Percentiles rank a stretch among this genome's conserved stretches.
Evolutionary conservation across 2,797 vertebrate genomes (phyloP).

Genomic region (Chrysocyon brachyurus): DNA sequence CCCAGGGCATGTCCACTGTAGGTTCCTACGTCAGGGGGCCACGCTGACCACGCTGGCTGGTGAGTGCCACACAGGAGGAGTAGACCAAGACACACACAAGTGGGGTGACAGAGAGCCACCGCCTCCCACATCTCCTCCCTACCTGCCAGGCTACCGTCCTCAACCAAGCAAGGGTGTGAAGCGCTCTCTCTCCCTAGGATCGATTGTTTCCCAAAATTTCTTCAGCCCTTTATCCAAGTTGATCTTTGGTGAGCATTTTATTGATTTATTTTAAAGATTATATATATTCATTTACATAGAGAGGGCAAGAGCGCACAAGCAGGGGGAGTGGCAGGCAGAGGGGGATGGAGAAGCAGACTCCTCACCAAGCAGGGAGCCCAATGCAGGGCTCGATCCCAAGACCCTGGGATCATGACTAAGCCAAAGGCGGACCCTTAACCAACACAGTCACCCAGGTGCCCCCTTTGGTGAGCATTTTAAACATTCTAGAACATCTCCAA

Average conservation of each 20-base stretch:
- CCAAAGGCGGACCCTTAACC: too few species aligned
- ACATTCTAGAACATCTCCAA: neutral
- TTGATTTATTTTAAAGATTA: too few species aligned
- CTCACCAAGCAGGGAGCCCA: too few species aligned
- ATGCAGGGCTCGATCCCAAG: too few species aligned
- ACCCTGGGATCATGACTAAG: too few species aligned
- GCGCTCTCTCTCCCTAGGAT: neutral
- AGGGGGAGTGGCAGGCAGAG: too few species aligned
- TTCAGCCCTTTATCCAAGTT: neutral
- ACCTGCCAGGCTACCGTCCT: neutral
- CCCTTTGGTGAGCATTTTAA: neutral
- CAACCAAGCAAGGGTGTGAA: neutral
- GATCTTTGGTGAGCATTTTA: neutral
- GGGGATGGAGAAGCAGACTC: too few species aligned
- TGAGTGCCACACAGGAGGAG: neutral
- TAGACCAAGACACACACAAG: too few species aligned
- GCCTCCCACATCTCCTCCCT: too few species aligned
- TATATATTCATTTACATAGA: too few species aligned
- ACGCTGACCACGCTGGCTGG: neutral
- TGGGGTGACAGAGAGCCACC: neutral
- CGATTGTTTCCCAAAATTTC: neutral
- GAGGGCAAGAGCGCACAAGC: too few species aligned
- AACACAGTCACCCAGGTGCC: too few species aligned
- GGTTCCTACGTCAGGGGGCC: neutral
- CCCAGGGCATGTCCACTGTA: rapidly evolving